phyloP scores from a whole-genome alignment of 2,888 invertebrate genomes.

The Melanotus villosus region DNA sequence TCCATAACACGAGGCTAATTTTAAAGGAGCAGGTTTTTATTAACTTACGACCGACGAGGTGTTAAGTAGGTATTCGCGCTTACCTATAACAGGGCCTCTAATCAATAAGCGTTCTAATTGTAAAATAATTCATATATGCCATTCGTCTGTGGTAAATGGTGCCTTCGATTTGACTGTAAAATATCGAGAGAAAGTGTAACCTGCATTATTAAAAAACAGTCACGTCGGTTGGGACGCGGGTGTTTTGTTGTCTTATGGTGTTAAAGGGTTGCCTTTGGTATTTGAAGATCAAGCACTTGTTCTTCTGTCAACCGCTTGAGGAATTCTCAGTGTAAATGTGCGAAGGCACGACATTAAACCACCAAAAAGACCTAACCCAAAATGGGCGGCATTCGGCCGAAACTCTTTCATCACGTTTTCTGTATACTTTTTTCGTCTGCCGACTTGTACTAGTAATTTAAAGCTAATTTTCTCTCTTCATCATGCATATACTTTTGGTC shows the following conservation, averaged over 20 bases:
- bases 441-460: conserved; percentile 44
- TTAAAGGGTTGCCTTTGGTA: conserved; percentile 16
- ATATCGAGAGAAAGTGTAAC: conserved; percentile 37
- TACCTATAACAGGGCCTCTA: conserved; percentile 3
- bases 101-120: conserved; percentile 7
- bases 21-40: no score
- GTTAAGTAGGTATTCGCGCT: no score
- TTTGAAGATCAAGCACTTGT: conserved; percentile 23
- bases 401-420: conserved; percentile 56
- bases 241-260: conserved; percentile 13
- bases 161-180: conserved; percentile 34
- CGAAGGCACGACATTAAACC: conserved; percentile 32
- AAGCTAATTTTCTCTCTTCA: conserved; percentile 45
- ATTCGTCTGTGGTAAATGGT: conserved; percentile 6
- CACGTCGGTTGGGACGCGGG: no score
- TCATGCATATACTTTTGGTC: conserved; percentile 40
- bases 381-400: conserved; percentile 49
- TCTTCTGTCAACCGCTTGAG: conserved; percentile 33
- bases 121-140: conserved; percentile 26
- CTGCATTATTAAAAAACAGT: no score
- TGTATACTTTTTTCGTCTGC: conserved; percentile 43
- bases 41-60: neutral
- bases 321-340: conserved; percentile 35
- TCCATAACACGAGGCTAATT: no score
- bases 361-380: conserved; percentile 37